Evolutionary conservation across 2,797 vertebrate genomes (phyloP).

Genomic region (Distichodus sexfasciatus): DNA sequence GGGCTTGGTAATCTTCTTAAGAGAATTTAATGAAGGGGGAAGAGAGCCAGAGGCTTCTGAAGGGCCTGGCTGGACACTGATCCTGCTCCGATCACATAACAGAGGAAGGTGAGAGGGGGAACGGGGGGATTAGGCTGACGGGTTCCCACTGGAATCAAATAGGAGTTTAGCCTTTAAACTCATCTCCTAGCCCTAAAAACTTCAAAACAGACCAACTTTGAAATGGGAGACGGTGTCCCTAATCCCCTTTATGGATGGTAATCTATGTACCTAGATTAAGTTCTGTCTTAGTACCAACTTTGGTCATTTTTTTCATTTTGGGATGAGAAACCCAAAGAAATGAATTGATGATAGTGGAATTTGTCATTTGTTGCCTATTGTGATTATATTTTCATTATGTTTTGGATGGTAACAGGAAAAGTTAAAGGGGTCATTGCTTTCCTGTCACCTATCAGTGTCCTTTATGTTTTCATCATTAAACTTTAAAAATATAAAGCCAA

Average conservation of each 20-base stretch:
- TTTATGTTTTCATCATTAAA: too few relatives aligned
- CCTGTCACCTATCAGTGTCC: too few relatives aligned
- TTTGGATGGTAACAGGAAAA: background rate
- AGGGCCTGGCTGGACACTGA: conserved; percentile 72
- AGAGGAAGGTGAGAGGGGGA: conserved; percentile 59
- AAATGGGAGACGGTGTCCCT: conserved; percentile 64
- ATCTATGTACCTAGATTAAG: conserved; percentile 62
- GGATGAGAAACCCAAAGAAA: conserved; percentile 43
- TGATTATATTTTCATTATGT: background rate
- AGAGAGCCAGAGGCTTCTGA: conserved; percentile 45
- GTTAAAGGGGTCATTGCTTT: background rate
- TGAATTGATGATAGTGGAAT: conserved; percentile 18
- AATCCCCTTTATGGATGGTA: conserved; percentile 66
- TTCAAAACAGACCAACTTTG: conserved; percentile 56
- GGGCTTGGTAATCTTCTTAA: conserved; percentile 83
- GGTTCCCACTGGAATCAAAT: conserved; percentile 69
- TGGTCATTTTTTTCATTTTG: conserved; percentile 25
- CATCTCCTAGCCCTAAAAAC: conserved; percentile 56
- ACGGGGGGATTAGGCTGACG: conserved; percentile 69
- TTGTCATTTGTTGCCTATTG: background rate
- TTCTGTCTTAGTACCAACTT: conserved; percentile 22
- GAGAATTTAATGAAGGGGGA: conserved; percentile 76
- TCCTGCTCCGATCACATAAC: conserved; percentile 73
- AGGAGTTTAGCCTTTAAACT: conserved; percentile 61
- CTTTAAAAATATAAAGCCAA: too few relatives aligned